A percentile compares a stretch with the other conserved stretches of the same genome.
These are phyloP conservation scores for Jaculus jaculus DNA, from an alignment of 2,113 vertebrate species.

Conservation along the genomic window DNA sequence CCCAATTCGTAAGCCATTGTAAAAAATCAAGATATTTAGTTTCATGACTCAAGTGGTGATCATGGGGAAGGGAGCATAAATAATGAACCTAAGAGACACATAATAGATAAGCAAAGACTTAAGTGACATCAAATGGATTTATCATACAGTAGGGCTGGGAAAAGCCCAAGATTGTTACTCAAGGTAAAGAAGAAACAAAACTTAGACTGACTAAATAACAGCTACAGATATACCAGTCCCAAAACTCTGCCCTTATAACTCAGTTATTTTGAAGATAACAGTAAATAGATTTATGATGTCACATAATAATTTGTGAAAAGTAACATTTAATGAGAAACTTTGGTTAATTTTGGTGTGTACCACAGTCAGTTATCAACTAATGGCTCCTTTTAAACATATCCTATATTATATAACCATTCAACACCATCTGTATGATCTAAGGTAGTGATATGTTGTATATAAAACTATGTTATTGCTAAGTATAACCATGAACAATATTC, in stretches of 20 bases:
- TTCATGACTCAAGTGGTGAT: background rate
- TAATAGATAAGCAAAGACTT: background rate
- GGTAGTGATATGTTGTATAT: background rate
- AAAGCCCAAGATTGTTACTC: background rate
- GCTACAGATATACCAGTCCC: background rate
- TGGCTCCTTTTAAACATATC: background rate
- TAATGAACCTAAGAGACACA: background rate
- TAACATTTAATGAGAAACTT: constrained; percentile 11
- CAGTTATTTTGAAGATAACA: background rate
- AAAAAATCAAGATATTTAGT: background rate
- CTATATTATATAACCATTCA: background rate
- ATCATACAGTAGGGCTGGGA: background rate
- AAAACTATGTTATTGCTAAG: background rate
- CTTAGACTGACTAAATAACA: background rate
- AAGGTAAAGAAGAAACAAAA: background rate
- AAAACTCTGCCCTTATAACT: background rate
- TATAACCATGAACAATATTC: constrained; percentile 46
- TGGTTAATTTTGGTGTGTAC: background rate
- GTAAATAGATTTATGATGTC: background rate
- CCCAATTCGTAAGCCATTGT: background rate
- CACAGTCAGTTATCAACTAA: constrained; percentile 23
- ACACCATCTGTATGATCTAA: background rate
- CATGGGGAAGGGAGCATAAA: background rate
- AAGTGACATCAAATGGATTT: background rate
- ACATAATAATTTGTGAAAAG: background rate